These are phyloP conservation scores for Drosophila paranaensis DNA, from an alignment of 2,888 invertebrate species.

Conservation along the genomic window DNA sequence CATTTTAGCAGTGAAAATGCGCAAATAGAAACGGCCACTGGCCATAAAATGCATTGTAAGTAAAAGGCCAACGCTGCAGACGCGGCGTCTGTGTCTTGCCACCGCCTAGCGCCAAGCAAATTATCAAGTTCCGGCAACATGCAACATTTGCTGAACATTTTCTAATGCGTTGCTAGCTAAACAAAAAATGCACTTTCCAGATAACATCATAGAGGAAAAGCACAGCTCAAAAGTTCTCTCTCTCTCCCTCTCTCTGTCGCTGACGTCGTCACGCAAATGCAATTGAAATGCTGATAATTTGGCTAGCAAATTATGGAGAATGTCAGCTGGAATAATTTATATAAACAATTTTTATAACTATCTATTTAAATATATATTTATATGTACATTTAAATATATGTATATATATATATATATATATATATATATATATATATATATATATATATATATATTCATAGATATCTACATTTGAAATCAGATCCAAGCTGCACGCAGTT, in stretches of 20 bases:
- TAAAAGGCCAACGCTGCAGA: conserved; percentile 33
- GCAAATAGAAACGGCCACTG: conserved; percentile 65
- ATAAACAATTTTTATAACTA: conserved; percentile 19
- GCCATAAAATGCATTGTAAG: conserved; percentile 56
- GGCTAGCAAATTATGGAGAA: conserved; percentile 34
- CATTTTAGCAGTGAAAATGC: conserved; percentile 59
- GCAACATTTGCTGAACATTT: conserved; percentile 48
- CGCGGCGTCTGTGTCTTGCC: background rate
- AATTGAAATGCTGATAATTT: conserved; percentile 50
- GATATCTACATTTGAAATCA: conserved; percentile 14
- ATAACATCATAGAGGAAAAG: conserved; percentile 34
- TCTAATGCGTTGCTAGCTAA: conserved; percentile 19
- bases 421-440: conserved; percentile 14
- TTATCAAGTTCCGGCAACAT: conserved; percentile 68
- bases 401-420: conserved; percentile 11
- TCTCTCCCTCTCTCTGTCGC: background rate
- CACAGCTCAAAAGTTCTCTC: background rate
- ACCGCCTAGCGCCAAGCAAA: conserved; percentile 37
- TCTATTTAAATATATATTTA: conserved; percentile 1
- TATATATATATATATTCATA: background rate
- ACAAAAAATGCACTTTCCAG: conserved; percentile 54
- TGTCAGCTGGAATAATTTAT: conserved; percentile 17
- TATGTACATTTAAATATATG: conserved; percentile 15
- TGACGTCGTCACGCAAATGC: conserved; percentile 48
- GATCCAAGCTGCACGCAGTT: conserved; percentile 26